These are phyloP conservation scores for Lordiphosa stackelbergi DNA, from an alignment of 1,140 invertebrate genomes.

Conservation along the genomic window DNA sequence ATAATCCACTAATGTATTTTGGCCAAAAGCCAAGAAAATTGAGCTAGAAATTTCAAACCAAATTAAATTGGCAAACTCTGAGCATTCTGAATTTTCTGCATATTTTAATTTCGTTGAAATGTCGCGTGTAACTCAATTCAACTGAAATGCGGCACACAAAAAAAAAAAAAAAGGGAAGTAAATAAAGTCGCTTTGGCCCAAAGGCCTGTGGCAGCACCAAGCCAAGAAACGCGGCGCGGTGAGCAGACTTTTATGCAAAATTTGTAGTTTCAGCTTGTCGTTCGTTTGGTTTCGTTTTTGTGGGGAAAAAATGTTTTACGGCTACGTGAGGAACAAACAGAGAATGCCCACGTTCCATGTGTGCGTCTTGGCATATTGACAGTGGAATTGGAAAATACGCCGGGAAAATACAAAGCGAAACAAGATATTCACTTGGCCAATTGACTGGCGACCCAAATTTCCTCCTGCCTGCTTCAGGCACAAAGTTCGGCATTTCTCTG, in stretches of 20 bases:
- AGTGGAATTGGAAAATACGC: slow-evolving; percentile 44
- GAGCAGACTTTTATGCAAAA: slow-evolving; percentile 24
- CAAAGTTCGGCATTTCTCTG: slow-evolving; percentile 14
- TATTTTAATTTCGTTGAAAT: slow-evolving; percentile 50
- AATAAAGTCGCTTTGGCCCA: slow-evolving; percentile 30
- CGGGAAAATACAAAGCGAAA: slow-evolving; percentile 45
- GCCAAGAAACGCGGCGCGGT: neutral
- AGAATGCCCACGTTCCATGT: slow-evolving; percentile 2
- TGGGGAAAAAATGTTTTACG: slow-evolving; percentile 46
- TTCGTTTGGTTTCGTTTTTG: slow-evolving; percentile 19
- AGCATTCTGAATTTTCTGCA: slow-evolving; percentile 11
- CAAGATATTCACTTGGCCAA: slow-evolving; percentile 53
- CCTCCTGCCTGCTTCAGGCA: neutral
- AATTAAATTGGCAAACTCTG: slow-evolving; percentile 46
- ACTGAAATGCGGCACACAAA: slow-evolving; percentile 3
- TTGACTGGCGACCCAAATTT: slow-evolving; percentile 24
- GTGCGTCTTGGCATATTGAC: slow-evolving; percentile 26
- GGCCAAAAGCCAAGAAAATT: slow-evolving; percentile 33
- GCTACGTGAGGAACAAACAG: slow-evolving; percentile 33
- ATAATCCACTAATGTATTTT: slow-evolving; percentile 42
- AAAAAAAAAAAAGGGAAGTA: slow-evolving; percentile 1
- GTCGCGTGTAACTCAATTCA: slow-evolving; percentile 39
- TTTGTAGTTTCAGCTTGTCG: slow-evolving; percentile 39
- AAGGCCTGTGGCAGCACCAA: slow-evolving; percentile 7
- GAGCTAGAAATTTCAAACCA: slow-evolving; percentile 35